phyloP scores from a whole-genome alignment of 2,888 invertebrate genomes.

The Empis livida region DNA sequence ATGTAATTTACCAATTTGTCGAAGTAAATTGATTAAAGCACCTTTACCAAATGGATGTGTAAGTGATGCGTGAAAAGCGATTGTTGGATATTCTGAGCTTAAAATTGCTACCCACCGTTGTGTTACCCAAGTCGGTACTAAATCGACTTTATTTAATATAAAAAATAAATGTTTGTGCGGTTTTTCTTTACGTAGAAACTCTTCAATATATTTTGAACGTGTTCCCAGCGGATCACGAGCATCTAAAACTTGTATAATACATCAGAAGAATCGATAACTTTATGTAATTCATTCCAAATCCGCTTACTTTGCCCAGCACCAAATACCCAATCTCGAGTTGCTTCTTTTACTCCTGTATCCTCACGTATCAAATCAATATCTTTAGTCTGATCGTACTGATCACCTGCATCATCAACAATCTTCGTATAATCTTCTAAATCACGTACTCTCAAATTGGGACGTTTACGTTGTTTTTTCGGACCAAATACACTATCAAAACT shows the following conservation, averaged over 20 bases:
- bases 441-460: constrained; percentile 63
- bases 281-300: constrained; percentile 98
- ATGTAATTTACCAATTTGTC: constrained; percentile 93
- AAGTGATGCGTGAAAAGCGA: constrained; percentile 97
- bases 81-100: constrained; percentile 89
- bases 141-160: constrained; percentile 90
- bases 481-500: constrained; percentile 92
- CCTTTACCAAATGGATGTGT: constrained; percentile 98
- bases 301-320: constrained; percentile 90
- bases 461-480: constrained; percentile 81
- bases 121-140: constrained; percentile 97
- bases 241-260: constrained; percentile 93
- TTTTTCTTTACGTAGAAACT: constrained; percentile 86
- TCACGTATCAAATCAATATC: constrained; percentile 76
- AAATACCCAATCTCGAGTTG: constrained; percentile 87
- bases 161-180: constrained; percentile 95
- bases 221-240: constrained; percentile 97
- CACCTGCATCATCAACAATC: constrained; percentile 54
- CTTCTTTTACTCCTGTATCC: constrained; percentile 65
- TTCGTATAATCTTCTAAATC: constrained; percentile 69
- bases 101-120: constrained; percentile 94
- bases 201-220: constrained; percentile 81
- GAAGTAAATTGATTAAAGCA: constrained; percentile 84
- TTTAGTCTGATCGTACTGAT: constrained; percentile 66
- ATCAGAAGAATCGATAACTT: constrained; percentile 98